These are phyloP conservation scores for Himalopsyche anomala DNA, from an alignment of 2,888 invertebrate genomes.

Conservation along the genomic window DNA sequence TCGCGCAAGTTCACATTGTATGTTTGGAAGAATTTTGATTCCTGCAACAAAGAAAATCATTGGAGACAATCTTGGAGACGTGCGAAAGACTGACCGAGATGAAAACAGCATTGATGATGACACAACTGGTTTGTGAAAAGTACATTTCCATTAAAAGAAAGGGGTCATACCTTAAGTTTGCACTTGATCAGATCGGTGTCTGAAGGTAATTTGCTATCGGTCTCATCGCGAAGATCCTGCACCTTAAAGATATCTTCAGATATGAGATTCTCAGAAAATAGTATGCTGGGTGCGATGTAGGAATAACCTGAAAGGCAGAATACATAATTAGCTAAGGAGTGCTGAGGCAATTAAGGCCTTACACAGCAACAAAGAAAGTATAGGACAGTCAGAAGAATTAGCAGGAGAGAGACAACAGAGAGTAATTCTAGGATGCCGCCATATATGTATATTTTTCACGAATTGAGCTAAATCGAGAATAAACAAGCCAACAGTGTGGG, in stretches of 20 bases:
- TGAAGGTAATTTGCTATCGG: constrained; percentile 63
- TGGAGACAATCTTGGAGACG: neutral
- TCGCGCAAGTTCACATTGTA: constrained; percentile 86
- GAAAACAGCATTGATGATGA: no score
- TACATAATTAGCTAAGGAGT: no score
- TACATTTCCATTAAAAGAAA: no score
- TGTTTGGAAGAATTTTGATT: constrained; percentile 90
- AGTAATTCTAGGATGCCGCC: neutral
- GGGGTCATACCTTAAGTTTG: constrained; percentile 76
- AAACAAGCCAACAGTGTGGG: neutral
- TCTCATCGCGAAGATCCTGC: constrained; percentile 65
- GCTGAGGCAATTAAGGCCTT: neutral
- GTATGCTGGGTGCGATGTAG: constrained; percentile 94
- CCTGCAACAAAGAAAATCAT: constrained; percentile 72
- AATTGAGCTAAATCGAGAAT: neutral
- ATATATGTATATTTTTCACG: no score
- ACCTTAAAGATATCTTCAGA: constrained; percentile 84
- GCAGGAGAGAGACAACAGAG: neutral
- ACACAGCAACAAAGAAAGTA: no score
- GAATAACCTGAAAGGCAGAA: constrained; percentile 86
- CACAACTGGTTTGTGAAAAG: no score
- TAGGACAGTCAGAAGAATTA: neutral
- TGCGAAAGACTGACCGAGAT: no score
- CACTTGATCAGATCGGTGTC: constrained; percentile 78
- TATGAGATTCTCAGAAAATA: constrained; percentile 88